A percentile compares a stretch with the other conserved stretches of the same genome.
Evolutionary conservation across 2,113 vertebrate species (phyloP).

Genomic region (Bambusicola thoracicus): DNA sequence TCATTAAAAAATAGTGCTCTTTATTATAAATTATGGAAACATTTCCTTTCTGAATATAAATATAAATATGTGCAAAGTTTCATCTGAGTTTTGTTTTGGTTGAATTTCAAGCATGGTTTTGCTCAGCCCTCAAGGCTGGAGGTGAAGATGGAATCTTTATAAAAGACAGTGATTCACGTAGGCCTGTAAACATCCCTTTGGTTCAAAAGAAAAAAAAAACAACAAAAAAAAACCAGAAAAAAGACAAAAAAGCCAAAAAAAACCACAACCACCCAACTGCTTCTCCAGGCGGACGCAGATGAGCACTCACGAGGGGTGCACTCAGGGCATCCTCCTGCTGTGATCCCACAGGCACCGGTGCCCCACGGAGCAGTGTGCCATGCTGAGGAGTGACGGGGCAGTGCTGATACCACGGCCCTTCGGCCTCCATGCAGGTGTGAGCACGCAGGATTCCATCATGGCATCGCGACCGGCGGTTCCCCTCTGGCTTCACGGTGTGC

Average conservation of each 20-base stretch:
- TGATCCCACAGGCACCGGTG: conserved; percentile 10
- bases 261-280: conserved; percentile 53
- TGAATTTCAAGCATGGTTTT: conserved; percentile 88
- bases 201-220: conserved; percentile 68
- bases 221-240: conserved; percentile 13
- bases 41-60: conserved; percentile 85
- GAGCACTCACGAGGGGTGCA: background rate
- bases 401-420: background rate
- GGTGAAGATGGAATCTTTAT: conserved; percentile 89
- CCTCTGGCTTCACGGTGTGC: background rate
- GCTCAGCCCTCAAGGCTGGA: conserved; percentile 81
- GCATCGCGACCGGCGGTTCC: background rate
- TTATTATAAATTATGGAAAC: conserved; percentile 99
- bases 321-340: conserved; percentile 53
- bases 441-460: background rate
- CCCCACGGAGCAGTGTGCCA: background rate
- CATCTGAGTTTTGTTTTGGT: conserved; percentile 81
- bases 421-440: background rate
- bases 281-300: conserved; percentile 60
- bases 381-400: background rate
- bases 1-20: conserved; percentile 95
- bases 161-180: conserved; percentile 90
- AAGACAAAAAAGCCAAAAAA: conserved; percentile 53
- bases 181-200: conserved; percentile 86
- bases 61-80: conserved; percentile 99